Evolutionary conservation across 2,888 invertebrate genomes (phyloP).

Genomic region (Portevinia maculata): DNA sequence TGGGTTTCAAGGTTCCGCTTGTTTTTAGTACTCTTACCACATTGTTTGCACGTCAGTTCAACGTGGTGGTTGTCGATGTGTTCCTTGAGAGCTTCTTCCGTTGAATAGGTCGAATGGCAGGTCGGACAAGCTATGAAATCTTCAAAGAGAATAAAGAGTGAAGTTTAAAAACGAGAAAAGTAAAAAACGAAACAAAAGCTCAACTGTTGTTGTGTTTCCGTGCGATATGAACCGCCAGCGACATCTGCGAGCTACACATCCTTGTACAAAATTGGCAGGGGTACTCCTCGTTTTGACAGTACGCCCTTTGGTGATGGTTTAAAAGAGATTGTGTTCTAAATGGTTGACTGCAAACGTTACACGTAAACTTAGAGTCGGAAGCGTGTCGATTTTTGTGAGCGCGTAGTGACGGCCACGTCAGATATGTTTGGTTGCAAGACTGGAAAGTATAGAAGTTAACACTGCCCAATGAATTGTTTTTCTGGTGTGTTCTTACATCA

Average conservation of each 20-base stretch:
- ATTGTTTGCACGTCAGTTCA: slow-evolving; percentile 77
- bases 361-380: slow-evolving; percentile 24
- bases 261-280: slow-evolving; percentile 80
- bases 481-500: slow-evolving; percentile 75
- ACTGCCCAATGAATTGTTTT: background rate
- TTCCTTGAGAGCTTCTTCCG: slow-evolving; percentile 76
- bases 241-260: slow-evolving; percentile 79
- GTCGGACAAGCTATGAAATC: slow-evolving; percentile 75
- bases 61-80: slow-evolving; percentile 79
- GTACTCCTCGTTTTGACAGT: slow-evolving; percentile 62
- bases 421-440: slow-evolving; percentile 78
- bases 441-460: slow-evolving; percentile 52
- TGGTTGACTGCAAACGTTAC: slow-evolving; percentile 42
- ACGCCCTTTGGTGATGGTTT: slow-evolving; percentile 45
- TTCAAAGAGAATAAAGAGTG: background rate
- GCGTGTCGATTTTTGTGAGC: slow-evolving; percentile 77
- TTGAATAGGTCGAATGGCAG: slow-evolving; percentile 77
- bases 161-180: no score
- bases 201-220: slow-evolving; percentile 81
- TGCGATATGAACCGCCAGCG: slow-evolving; percentile 81
- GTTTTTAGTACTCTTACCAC: slow-evolving; percentile 79
- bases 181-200: slow-evolving; percentile 49
- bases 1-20: slow-evolving; percentile 79
- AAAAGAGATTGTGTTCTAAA: slow-evolving; percentile 74
- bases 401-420: slow-evolving; percentile 79